A percentile compares a stretch with the other conserved stretches of the same genome.
These are phyloP conservation scores for Acrobeloides nanus DNA, from an alignment of 2,888 invertebrate species.

Conservation along the genomic window DNA sequence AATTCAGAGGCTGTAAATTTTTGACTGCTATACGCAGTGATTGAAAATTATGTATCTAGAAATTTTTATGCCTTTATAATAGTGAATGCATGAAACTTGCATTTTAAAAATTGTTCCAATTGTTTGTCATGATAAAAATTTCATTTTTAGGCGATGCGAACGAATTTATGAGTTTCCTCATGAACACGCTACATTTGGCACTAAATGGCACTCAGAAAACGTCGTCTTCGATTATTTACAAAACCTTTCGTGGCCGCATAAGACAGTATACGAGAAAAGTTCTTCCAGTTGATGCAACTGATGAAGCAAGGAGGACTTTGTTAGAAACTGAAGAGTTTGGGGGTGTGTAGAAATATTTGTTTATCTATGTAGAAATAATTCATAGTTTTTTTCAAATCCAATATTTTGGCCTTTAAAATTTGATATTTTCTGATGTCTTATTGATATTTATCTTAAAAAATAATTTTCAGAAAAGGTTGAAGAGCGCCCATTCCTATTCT, in stretches of 20 bases:
- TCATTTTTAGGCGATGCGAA: slow-evolving; percentile 76
- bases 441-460: neutral
- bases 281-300: slow-evolving; percentile 71
- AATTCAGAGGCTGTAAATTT: too few species aligned
- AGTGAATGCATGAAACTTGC: neutral
- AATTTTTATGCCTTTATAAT: too few species aligned
- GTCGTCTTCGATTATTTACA: slow-evolving; percentile 69
- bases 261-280: slow-evolving; percentile 71
- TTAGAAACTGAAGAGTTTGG: slow-evolving; percentile 39
- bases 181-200: slow-evolving; percentile 88
- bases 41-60: slow-evolving; percentile 4
- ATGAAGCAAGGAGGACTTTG: slow-evolving; percentile 33
- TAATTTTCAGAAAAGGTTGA: slow-evolving; percentile 66
- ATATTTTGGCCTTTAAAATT: neutral
- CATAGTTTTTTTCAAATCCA: neutral
- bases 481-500: slow-evolving; percentile 85
- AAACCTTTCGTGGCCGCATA: slow-evolving; percentile 71
- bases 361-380: slow-evolving; percentile 8
- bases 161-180: slow-evolving; percentile 93
- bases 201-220: slow-evolving; percentile 76
- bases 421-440: slow-evolving; percentile 7
- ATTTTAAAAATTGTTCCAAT: slow-evolving; percentile 1
- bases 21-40: too few species aligned
- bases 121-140: neutral
- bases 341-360: slow-evolving; percentile 23